Evolutionary conservation across 2,113 vertebrate species (phyloP).

Genomic region (sheep (Ovis aries)): DNA sequence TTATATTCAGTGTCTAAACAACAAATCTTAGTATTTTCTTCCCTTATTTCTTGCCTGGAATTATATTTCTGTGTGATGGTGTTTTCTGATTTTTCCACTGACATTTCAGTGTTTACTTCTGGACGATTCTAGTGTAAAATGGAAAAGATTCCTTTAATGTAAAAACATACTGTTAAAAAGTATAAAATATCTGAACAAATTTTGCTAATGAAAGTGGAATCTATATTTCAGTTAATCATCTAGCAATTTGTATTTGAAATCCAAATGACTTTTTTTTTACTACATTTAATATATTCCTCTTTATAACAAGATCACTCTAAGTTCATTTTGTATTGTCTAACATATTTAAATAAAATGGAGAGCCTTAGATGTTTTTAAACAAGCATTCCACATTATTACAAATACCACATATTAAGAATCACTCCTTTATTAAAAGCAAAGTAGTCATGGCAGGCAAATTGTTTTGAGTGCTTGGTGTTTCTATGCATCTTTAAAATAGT

Average conservation of each 20-base stretch:
- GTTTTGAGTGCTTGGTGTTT: neutral
- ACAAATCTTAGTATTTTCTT: conserved; percentile 39
- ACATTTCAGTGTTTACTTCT: conserved; percentile 54
- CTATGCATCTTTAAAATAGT: conserved; percentile 1
- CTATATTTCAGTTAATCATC: conserved; percentile 10
- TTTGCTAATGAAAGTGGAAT: conserved; percentile 8
- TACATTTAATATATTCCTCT: neutral
- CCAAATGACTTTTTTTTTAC: neutral
- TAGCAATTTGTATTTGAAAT: conserved; percentile 27
- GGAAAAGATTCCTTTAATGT: conserved; percentile 24
- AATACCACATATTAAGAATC: neutral
- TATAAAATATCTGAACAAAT: conserved; percentile 34
- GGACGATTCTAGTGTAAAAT: conserved; percentile 69
- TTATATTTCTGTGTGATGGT: conserved; percentile 18
- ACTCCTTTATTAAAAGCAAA: neutral
- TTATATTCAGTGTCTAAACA: conserved; percentile 50
- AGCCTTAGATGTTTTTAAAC: neutral
- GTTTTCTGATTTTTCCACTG: conserved; percentile 43
- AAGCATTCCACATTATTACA: neutral
- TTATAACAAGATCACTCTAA: neutral
- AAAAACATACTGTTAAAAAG: neutral
- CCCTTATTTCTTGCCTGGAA: conserved; percentile 56
- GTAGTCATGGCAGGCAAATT: neutral
- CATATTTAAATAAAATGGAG: conserved; percentile 17
- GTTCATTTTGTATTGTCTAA: neutral